phyloP scores from a whole-genome alignment of 2,888 invertebrate genomes.

The Rhimphoctona megacephalus region DNA sequence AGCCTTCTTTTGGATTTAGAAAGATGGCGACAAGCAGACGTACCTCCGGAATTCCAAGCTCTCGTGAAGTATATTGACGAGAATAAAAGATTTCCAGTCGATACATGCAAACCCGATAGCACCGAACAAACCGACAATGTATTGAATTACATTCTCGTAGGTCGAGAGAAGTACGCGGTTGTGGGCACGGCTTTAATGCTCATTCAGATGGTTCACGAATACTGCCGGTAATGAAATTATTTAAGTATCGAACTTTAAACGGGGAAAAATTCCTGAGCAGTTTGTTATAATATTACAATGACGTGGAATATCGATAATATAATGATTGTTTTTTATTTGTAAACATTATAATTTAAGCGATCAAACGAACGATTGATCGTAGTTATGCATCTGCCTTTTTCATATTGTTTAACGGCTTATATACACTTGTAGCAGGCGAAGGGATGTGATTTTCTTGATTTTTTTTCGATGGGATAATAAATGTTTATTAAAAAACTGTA shows the following conservation, averaged over 20 bases:
- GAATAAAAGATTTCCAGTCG: slow-evolving; percentile 85
- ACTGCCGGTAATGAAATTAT: slow-evolving; percentile 88
- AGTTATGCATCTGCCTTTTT: no score
- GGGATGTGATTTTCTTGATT: no score
- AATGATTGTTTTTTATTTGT: no score
- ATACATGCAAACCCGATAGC: slow-evolving; percentile 78
- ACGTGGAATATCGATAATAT: no score
- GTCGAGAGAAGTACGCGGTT: slow-evolving; percentile 91
- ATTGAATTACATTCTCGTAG: slow-evolving; percentile 86
- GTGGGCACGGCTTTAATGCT: slow-evolving; percentile 94
- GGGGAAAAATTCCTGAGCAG: no score
- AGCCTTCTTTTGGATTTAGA: slow-evolving; percentile 95
- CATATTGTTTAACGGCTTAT: no score
- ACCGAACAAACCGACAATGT: slow-evolving; percentile 80
- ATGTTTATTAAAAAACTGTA: no score
- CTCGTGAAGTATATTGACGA: slow-evolving; percentile 87
- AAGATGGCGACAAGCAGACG: slow-evolving; percentile 97
- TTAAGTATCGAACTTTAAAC: not conserved
- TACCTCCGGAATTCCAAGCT: slow-evolving; percentile 95
- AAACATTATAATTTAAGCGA: no score
- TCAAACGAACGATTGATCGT: no score
- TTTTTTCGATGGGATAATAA: no score
- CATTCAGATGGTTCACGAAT: slow-evolving; percentile 96
- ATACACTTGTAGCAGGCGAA: no score
- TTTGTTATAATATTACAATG: no score